Conservation (phyloP, 1,140 invertebrate genomes). For the Heliothis subflexa region DNA sequence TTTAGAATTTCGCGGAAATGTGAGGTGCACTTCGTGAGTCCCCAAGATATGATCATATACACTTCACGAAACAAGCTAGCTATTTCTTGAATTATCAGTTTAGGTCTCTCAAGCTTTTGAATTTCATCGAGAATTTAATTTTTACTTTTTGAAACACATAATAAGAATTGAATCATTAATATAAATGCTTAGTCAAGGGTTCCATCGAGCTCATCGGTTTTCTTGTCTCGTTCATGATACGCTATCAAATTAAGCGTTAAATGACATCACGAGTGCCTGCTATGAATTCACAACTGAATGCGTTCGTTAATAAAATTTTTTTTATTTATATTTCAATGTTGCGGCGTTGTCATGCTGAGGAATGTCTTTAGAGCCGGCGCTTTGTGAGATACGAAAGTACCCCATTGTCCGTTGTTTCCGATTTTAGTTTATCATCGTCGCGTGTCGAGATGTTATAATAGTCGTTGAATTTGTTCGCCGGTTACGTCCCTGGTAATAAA, state of each 20-base stretch:
- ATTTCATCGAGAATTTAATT: neutral
- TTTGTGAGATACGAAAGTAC: conserved; percentile 59
- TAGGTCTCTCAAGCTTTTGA: neutral
- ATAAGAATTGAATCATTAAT: conserved; percentile 30
- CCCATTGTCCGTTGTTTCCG: conserved; percentile 64
- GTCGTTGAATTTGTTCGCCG: conserved; percentile 31
- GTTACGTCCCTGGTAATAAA: conserved; percentile 18
- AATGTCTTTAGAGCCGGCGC: conserved; percentile 59
- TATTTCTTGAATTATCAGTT: conserved; percentile 29
- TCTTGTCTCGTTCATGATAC: conserved; percentile 54
- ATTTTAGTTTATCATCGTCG: conserved; percentile 57
- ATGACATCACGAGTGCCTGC: conserved; percentile 63
- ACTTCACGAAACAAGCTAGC: conserved; percentile 50
- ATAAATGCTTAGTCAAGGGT: conserved; percentile 44
- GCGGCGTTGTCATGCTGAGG: conserved; percentile 55
- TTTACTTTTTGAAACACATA: conserved; percentile 8
- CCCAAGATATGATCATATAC: conserved; percentile 60
- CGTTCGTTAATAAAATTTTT: conserved; percentile 68
- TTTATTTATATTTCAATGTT: conserved; percentile 58
- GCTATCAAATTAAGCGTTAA: conserved; percentile 65
- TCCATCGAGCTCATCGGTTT: conserved; percentile 43
- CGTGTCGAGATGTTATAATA: conserved; percentile 42
- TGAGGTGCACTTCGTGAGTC: conserved; percentile 57
- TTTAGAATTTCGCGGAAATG: conserved; percentile 53
- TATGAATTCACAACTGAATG: conserved; percentile 69